A percentile compares a stretch with the other conserved stretches of the same genome.
Conservation (phyloP, 2,113 vertebrate genomes). For the Megalops atlanticus region DNA sequence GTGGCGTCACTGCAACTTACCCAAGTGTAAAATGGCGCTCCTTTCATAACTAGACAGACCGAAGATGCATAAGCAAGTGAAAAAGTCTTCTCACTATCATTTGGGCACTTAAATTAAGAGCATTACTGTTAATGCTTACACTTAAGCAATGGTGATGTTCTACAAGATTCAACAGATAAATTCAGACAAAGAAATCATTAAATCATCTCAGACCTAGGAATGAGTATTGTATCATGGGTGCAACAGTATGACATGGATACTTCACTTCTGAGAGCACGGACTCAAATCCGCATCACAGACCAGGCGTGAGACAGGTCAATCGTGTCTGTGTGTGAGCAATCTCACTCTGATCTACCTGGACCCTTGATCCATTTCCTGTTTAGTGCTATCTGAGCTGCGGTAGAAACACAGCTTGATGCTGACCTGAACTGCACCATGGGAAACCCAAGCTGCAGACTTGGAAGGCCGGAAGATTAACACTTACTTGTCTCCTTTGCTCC, state of each 20-base stretch:
- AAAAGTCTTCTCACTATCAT: not conserved
- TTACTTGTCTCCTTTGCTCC: conserved; percentile 99
- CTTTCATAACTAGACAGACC: not conserved
- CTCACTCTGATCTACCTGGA: not conserved
- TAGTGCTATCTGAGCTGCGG: not conserved
- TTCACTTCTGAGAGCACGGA: no score
- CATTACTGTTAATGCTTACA: not conserved
- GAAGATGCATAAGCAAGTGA: not conserved
- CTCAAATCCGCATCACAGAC: no score
- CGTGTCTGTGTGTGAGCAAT: no score
- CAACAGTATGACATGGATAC: no score
- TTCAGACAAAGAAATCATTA: not conserved
- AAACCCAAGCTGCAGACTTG: not conserved
- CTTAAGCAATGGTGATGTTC: not conserved
- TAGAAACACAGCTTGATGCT: not conserved
- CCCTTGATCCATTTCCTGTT: not conserved
- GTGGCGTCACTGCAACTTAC: not conserved
- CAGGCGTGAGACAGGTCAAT: not conserved
- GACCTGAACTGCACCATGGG: no score
- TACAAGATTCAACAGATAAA: no score
- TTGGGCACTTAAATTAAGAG: not conserved
- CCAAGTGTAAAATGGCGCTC: conserved; percentile 14
- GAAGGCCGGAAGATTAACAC: conserved; percentile 50
- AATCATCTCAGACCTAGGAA: no score
- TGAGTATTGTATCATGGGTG: no score